A percentile compares a stretch with the other conserved stretches of the same genome.
Evolutionary conservation across 1,140 invertebrate genomes (phyloP).

Genomic region (Papilio dardanus): DNA sequence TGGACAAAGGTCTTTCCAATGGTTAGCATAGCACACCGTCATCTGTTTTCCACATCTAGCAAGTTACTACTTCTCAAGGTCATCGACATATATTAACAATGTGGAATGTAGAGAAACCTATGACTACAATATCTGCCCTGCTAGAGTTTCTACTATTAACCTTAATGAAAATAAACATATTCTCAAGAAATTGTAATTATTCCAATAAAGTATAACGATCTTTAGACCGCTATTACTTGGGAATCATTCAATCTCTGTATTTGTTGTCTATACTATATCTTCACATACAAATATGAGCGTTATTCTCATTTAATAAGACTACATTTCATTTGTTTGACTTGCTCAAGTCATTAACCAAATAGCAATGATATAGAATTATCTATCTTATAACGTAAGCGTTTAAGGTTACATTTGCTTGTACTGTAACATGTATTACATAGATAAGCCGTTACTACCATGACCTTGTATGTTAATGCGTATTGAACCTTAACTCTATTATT

Average conservation of each 20-base stretch:
- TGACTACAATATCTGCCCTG: no score
- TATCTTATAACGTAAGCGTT: not conserved
- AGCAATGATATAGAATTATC: constrained; percentile 4
- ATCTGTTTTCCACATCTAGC: no score
- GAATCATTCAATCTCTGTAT: not conserved
- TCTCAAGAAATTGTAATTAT: no score
- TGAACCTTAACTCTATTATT: not conserved
- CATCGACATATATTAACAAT: no score
- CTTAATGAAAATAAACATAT: no score
- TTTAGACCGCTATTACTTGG: not conserved
- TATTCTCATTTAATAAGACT: not conserved
- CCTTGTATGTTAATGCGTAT: not conserved
- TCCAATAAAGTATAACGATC: not conserved
- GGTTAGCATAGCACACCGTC: no score
- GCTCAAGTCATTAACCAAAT: not conserved
- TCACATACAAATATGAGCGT: not conserved
- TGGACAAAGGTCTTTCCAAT: no score
- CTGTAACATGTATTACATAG: not conserved
- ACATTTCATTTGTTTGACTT: not conserved
- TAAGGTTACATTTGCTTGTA: constrained; percentile 19
- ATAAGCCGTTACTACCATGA: constrained; percentile 22
- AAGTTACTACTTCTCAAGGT: no score
- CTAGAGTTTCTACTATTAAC: no score
- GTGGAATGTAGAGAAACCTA: no score
- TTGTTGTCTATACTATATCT: no score